These are phyloP conservation scores for Ochotona princeps DNA, from an alignment of 2,113 vertebrate genomes.

Conservation along the genomic window DNA sequence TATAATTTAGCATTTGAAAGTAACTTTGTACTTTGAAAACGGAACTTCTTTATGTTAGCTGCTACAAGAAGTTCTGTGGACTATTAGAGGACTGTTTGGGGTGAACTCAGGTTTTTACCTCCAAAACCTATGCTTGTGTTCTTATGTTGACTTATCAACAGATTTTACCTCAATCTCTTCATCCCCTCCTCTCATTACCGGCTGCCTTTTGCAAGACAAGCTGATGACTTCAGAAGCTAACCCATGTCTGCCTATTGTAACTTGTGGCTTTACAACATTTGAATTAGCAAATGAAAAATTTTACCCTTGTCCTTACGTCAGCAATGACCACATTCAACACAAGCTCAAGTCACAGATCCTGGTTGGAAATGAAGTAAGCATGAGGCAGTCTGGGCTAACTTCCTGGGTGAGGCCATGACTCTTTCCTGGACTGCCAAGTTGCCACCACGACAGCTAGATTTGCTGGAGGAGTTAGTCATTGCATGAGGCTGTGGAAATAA, in stretches of 20 bases:
- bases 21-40: background rate
- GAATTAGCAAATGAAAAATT: background rate
- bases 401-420: background rate
- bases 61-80: background rate
- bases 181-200: background rate
- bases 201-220: background rate
- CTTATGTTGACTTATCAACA: background rate
- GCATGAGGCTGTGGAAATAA: background rate
- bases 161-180: background rate
- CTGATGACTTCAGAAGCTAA: background rate
- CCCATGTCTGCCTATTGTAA: background rate
- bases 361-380: background rate
- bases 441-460: background rate
- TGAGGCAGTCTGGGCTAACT: background rate
- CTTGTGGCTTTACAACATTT: background rate
- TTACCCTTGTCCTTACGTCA: background rate
- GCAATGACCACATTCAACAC: background rate
- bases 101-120: background rate
- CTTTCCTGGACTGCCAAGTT: background rate
- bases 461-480: background rate
- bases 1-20: background rate
- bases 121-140: background rate
- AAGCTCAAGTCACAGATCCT: background rate
- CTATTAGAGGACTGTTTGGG: background rate
- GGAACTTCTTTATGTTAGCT: background rate